Evolutionary conservation across 2,888 invertebrate genomes (phyloP).

Genomic region (Horisme vitalbata): DNA sequence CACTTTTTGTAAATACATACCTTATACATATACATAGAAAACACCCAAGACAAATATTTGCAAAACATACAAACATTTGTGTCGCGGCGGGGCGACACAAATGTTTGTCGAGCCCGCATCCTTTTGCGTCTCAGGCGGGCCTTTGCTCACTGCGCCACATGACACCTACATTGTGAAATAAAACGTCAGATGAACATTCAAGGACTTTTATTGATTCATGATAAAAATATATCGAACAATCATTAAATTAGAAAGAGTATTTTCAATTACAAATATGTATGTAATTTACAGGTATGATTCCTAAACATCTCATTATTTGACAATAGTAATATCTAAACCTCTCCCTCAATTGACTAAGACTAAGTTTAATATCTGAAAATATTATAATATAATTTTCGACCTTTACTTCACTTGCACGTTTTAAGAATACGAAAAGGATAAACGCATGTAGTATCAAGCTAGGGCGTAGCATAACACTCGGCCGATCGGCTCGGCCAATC

Average conservation of each 20-base stretch:
- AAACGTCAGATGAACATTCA: slow-evolving; percentile 22
- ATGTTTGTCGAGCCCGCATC: too few relatives aligned
- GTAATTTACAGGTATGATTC: slow-evolving; percentile 46
- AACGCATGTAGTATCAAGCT: too few relatives aligned
- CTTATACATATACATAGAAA: too few relatives aligned
- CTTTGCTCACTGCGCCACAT: too few relatives aligned
- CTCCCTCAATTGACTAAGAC: slow-evolving; percentile 46
- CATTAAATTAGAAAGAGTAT: slow-evolving; percentile 21
- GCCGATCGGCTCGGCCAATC: too few relatives aligned
- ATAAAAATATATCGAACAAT: slow-evolving; percentile 38
- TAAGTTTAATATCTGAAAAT: slow-evolving; percentile 21
- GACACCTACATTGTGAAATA: slow-evolving; percentile 5
- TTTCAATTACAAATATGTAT: slow-evolving; percentile 35
- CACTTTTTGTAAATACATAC: too few relatives aligned
- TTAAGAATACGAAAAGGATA: background rate
- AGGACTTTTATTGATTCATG: slow-evolving; percentile 32
- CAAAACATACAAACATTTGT: too few relatives aligned
- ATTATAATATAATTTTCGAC: background rate
- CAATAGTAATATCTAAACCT: slow-evolving; percentile 47
- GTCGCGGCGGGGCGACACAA: too few relatives aligned
- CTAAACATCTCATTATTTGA: slow-evolving; percentile 31
- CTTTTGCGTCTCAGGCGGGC: too few relatives aligned
- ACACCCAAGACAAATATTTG: too few relatives aligned
- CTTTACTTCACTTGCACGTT: background rate
- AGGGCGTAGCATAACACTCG: too few relatives aligned